Evolutionary conservation across 2,113 vertebrate species (phyloP).

Genomic region (Sphyrna mokarran): DNA sequence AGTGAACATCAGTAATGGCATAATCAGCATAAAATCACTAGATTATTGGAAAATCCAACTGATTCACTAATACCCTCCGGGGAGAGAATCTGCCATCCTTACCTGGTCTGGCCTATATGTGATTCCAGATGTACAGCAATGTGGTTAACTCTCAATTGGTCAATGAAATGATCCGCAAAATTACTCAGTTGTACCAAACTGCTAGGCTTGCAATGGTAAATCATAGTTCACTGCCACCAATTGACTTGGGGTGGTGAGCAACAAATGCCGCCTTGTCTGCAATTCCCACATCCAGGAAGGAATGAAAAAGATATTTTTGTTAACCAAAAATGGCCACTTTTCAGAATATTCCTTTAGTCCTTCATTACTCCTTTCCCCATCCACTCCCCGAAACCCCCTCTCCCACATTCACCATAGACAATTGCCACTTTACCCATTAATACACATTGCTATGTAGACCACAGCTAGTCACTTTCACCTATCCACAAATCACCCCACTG

Average conservation of each 20-base stretch:
- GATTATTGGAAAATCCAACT: neutral
- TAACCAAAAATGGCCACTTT: neutral
- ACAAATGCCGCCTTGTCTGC: neutral
- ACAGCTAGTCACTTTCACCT: neutral
- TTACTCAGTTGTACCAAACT: neutral
- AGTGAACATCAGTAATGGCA: too few relatives aligned
- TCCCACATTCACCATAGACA: constrained; percentile 46
- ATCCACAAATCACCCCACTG: neutral
- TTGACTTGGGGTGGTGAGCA: neutral
- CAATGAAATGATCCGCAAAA: neutral
- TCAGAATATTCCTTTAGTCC: neutral
- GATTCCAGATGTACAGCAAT: neutral
- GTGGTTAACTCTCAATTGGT: neutral
- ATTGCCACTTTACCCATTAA: constrained; percentile 37
- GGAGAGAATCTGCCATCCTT: neutral
- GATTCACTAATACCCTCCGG: neutral
- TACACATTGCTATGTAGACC: neutral
- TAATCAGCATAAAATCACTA: neutral
- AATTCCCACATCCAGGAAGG: neutral
- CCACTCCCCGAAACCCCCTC: neutral
- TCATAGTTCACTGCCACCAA: neutral
- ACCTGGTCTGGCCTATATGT: neutral
- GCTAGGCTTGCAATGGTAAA: neutral
- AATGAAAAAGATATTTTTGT: neutral
- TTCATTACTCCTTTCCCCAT: neutral